Conservation (phyloP, 2,888 invertebrate genomes). For the Automeris io region DNA sequence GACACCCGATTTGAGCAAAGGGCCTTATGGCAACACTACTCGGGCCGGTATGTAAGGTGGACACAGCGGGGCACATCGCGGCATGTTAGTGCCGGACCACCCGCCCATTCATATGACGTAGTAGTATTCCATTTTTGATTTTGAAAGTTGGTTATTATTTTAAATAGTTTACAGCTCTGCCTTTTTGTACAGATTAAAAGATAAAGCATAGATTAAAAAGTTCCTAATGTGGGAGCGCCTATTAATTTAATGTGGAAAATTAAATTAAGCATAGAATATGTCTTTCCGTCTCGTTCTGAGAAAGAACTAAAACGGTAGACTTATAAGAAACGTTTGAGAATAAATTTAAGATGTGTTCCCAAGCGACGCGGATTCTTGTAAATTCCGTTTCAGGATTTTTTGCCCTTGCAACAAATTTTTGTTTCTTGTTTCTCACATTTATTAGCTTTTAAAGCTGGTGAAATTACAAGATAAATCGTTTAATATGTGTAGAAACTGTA, state of each 20-base stretch:
- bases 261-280: conserved; percentile 17
- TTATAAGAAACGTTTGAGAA: conserved; percentile 9
- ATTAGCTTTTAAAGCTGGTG: neutral
- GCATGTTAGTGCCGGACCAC: conserved; percentile 45
- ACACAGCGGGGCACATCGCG: conserved; percentile 45
- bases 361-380: conserved; percentile 15
- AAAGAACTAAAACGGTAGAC: conserved; percentile 9
- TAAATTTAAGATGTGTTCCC: conserved; percentile 9
- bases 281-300: conserved; percentile 12
- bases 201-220: conserved; percentile 24
- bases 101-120: conserved; percentile 40
- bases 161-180: conserved; percentile 14
- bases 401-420: neutral
- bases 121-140: conserved; percentile 21
- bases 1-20: too few species aligned
- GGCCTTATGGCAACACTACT: too few species aligned
- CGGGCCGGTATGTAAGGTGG: conserved; percentile 40
- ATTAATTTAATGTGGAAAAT: conserved; percentile 17
- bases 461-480: neutral
- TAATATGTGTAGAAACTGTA: too few species aligned
- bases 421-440: conserved; percentile 2
- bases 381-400: conserved; percentile 11
- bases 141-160: conserved; percentile 13
- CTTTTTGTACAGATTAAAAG: conserved; percentile 19
- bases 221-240: conserved; percentile 12